phyloP scores from a whole-genome alignment of 2,797 vertebrate genomes.

The Clangula hyemalis region DNA sequence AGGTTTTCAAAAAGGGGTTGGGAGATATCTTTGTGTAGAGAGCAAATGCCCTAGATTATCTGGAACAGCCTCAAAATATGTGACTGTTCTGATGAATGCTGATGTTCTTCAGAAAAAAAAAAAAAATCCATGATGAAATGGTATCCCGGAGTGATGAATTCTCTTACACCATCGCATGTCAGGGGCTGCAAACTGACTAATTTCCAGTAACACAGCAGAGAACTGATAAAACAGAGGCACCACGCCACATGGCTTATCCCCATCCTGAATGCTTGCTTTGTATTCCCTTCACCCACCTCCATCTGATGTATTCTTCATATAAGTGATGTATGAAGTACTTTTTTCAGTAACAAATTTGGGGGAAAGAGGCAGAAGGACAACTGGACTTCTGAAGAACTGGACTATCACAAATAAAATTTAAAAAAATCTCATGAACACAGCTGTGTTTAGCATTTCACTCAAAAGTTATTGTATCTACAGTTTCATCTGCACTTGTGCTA shows the following conservation, averaged over 20 bases:
- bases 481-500: not conserved
- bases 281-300: not conserved
- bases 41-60: not conserved
- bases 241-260: not conserved
- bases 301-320: not conserved
- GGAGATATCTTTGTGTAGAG: not conserved
- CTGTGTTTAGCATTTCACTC: not conserved
- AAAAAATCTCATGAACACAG: not conserved
- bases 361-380: not conserved
- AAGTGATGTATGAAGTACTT: not conserved
- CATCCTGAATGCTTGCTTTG: fast-evolving
- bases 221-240: not conserved
- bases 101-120: not conserved
- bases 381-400: not conserved
- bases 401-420: not conserved
- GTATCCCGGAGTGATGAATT: not conserved
- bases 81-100: not conserved
- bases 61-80: not conserved
- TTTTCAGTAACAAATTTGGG: not conserved
- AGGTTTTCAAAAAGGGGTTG: not conserved
- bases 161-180: not conserved
- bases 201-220: not conserved
- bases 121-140: not conserved
- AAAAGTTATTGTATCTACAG: not conserved
- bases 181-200: not conserved